Conservation (phyloP, 2,888 invertebrate species). For the Neoascia interrupta region DNA sequence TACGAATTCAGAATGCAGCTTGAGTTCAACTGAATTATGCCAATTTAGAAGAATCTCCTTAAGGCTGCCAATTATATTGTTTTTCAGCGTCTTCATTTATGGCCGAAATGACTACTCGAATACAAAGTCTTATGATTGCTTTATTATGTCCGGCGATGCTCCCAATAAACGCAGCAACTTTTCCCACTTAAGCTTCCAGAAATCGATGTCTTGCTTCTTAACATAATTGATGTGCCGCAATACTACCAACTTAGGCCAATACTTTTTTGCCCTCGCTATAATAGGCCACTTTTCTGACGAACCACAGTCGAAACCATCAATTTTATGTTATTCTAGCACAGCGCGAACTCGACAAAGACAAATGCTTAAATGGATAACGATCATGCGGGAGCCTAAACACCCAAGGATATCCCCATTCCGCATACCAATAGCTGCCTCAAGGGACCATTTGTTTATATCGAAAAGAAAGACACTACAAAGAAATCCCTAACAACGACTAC, state of each 20-base stretch:
- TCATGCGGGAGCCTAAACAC: too few species aligned
- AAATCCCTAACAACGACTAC: constrained; percentile 30
- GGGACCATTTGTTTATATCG: constrained; percentile 56
- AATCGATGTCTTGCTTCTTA: neutral
- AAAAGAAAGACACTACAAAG: too few species aligned
- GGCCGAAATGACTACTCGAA: too few species aligned
- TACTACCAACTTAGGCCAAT: constrained; percentile 27
- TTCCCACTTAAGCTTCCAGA: neutral
- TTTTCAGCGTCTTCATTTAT: too few species aligned
- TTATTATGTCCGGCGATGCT: constrained; percentile 13
- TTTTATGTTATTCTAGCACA: constrained; percentile 24
- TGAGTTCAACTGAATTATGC: too few species aligned
- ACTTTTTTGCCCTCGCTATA: constrained; percentile 19
- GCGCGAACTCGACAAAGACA: constrained; percentile 38
- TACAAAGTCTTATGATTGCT: constrained; percentile 29
- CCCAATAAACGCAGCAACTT: neutral
- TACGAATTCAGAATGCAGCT: too few species aligned
- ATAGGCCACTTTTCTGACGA: neutral
- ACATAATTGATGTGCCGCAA: constrained; percentile 35
- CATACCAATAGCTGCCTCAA: constrained; percentile 16
- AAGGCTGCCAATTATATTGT: too few species aligned
- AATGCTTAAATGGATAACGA: constrained; percentile 44
- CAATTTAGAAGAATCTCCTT: too few species aligned
- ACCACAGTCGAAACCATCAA: constrained; percentile 38
- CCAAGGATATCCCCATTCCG: too few species aligned